These are phyloP conservation scores for Cirrhinus mrigala DNA, from an alignment of 2,797 vertebrate genomes.

Conservation along the genomic window DNA sequence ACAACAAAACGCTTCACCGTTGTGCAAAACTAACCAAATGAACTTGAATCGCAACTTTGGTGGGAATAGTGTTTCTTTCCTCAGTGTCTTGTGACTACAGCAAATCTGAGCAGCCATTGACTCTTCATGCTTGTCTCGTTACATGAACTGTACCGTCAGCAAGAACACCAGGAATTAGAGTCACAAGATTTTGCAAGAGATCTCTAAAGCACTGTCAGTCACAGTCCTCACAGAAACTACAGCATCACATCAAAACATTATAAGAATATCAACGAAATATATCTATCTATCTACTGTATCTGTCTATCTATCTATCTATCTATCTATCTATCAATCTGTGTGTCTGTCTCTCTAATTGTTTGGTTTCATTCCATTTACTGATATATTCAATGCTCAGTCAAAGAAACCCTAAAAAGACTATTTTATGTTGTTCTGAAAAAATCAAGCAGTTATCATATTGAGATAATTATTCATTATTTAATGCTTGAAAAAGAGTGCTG, in stretches of 20 bases:
- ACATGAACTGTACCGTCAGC: slow-evolving; percentile 48
- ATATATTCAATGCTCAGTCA: neutral
- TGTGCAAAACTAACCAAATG: neutral
- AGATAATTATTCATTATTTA: neutral
- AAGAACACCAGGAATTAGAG: slow-evolving; percentile 65
- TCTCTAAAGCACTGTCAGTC: slow-evolving; percentile 31
- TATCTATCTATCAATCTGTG: too few relatives aligned
- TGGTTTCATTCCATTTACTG: too few relatives aligned
- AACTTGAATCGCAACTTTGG: slow-evolving; percentile 40
- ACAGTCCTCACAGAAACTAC: neutral
- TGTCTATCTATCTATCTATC: neutral
- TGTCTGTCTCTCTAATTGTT: too few relatives aligned
- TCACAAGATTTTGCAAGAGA: slow-evolving; percentile 69
- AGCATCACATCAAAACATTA: neutral
- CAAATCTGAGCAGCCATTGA: slow-evolving; percentile 64
- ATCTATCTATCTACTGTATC: neutral
- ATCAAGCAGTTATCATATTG: neutral
- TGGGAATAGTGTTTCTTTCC: slow-evolving; percentile 45
- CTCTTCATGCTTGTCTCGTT: slow-evolving; percentile 59
- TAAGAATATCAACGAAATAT: neutral
- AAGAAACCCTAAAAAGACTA: neutral
- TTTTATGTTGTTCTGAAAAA: neutral
- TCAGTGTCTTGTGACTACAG: slow-evolving; percentile 70
- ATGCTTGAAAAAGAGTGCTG: neutral
- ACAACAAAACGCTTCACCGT: neutral